Conservation (phyloP, 2,113 vertebrate genomes). For the Leucoraja erinaceus region DNA sequence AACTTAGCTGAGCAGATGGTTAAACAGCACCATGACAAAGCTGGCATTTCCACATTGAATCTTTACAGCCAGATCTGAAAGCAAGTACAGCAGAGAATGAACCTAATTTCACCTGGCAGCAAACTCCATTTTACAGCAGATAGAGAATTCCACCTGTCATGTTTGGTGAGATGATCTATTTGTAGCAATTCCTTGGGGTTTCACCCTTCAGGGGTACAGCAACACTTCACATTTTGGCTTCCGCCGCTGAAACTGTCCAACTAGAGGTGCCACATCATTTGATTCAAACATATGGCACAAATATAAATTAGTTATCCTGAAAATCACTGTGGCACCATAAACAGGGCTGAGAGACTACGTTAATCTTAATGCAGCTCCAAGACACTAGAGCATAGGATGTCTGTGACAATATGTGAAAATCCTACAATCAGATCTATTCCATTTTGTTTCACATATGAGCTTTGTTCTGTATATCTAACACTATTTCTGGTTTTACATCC, state of each 20-base stretch:
- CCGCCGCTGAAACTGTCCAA: neutral
- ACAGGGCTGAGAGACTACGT: neutral
- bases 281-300: slow-evolving; percentile 7
- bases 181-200: neutral
- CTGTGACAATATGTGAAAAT: neutral
- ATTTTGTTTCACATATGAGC: too few species aligned
- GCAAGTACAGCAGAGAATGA: neutral
- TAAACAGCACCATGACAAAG: neutral
- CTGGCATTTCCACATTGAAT: neutral
- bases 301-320: neutral
- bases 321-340: neutral
- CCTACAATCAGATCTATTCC: too few species aligned
- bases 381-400: neutral
- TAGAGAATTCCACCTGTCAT: slow-evolving; percentile 8
- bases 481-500: too few species aligned
- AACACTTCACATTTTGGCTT: neutral
- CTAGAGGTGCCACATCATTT: neutral
- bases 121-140: neutral
- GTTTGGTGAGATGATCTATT: neutral
- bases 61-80: neutral
- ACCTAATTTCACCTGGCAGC: neutral
- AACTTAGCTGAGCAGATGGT: neutral
- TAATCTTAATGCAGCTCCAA: neutral
- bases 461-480: too few species aligned
- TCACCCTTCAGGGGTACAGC: slow-evolving; percentile 10